phyloP scores from a whole-genome alignment of 2,113 vertebrate species.

The Pomatostomus ruficeps region DNA sequence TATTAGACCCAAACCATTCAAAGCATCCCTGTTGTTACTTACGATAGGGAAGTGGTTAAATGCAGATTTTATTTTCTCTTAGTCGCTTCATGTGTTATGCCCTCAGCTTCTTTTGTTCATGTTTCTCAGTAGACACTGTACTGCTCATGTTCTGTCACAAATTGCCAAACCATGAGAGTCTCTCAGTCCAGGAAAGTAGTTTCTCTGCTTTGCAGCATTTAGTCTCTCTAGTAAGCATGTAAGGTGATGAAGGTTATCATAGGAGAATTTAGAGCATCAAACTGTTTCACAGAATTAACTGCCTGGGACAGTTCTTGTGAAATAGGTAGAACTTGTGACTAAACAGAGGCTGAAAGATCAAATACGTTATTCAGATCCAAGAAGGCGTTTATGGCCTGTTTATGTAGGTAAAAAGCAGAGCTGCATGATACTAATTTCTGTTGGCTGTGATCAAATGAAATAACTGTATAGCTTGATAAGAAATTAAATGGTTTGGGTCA shows the following conservation, averaged over 20 bases:
- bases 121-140: neutral
- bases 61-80: neutral
- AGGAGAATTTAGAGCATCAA: neutral
- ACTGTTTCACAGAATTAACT: neutral
- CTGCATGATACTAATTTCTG: neutral
- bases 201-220: neutral
- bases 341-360: neutral
- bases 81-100: neutral
- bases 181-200: neutral
- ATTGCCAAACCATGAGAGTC: neutral
- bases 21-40: neutral
- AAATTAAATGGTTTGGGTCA: neutral
- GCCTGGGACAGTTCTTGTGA: neutral
- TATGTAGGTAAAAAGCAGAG: neutral
- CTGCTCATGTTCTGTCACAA: neutral
- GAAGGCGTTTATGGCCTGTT: neutral
- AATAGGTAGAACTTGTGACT: neutral
- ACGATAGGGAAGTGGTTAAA: neutral
- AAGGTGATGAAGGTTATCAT: neutral
- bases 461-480: neutral
- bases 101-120: neutral
- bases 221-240: neutral
- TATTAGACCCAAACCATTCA: neutral
- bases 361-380: neutral
- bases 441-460: neutral